Base-by-base conservation (phyloP, 1,140 invertebrate genomes). In the Acromyrmex echinatior region DNA sequence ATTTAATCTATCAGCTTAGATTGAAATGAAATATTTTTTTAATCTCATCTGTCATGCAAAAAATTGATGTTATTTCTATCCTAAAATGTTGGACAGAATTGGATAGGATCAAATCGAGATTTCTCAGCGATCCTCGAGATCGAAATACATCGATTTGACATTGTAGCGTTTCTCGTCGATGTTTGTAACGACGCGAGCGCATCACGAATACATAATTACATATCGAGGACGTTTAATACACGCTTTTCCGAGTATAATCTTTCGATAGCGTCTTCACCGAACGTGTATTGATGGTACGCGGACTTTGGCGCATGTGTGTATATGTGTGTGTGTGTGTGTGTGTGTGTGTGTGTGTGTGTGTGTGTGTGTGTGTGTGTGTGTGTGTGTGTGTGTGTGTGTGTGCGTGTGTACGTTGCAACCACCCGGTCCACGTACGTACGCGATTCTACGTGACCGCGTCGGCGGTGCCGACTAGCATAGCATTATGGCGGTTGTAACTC, bases 401-500 rank as follows among this genome's bases (percentile, higher is more conserved):
- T 73, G 3, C 25, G 45, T 49, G 62, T 68, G 71, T n/a, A 39
- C 25, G 78, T 60, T 45, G 53, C 79, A 74, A 74, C 31, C 53
- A 49, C 25, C 14, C 80, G 80, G 56, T 84, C 68, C 80, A 84
- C 80, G 80, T 84, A 84, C 56, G 70, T 84, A 58, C 80, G 56
- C 25, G 35, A 14, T 45, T 49, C 65, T 86, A 86, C 77, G 85
- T 86, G 85, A 86, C 56, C 85, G 53, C 63, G 80, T 45, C 21
- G 53, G 45, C n/a, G 56, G 70, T 70, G 80, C 70, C 80, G 80
- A 84, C 70, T 62, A 76, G 80, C 80, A 84, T 84, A 76, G 70
- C 70, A 84, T 84, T 84, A 84, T 84, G 80, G 31, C 70, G 28
- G 80, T 51, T 84, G 80, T 84, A 84, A 84, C 80, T 84, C 80